Evolutionary conservation across 2,797 vertebrate species (phyloP).

Genomic region (Microcaecilia unicolor): DNA sequence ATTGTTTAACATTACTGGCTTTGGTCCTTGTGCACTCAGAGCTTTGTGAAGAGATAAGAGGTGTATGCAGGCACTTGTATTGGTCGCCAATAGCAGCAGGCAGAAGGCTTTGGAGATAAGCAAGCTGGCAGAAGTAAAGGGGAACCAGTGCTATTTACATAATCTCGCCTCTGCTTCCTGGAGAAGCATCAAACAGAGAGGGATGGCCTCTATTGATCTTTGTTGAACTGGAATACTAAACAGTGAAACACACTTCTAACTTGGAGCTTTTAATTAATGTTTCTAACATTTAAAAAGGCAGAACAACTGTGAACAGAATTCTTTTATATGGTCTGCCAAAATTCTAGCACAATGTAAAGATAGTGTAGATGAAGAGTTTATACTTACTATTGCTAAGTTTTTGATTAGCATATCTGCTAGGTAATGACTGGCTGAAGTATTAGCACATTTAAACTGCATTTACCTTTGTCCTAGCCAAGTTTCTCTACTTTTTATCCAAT

Average conservation of each 20-base stretch:
- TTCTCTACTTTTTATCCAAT: too few relatives aligned
- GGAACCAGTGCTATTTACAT: constrained; percentile 62
- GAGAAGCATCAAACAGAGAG: constrained; percentile 59
- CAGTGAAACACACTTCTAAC: constrained; percentile 56
- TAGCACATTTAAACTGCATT: too few relatives aligned
- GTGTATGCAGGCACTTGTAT: constrained; percentile 38
- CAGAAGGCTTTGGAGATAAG: constrained; percentile 71
- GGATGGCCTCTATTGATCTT: constrained; percentile 73
- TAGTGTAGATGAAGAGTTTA: constrained; percentile 32
- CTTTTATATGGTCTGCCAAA: constrained; percentile 56
- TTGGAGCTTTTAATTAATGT: constrained; percentile 64
- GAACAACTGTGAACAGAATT: constrained; percentile 64
- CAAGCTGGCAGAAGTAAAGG: constrained; percentile 57
- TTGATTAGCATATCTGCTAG: constrained; percentile 2
- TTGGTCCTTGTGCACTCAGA: constrained; percentile 34
- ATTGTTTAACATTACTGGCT: constrained; percentile 58
- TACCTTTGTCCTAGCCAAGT: too few relatives aligned
- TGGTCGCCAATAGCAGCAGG: constrained; percentile 63
- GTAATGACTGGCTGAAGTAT: too few relatives aligned
- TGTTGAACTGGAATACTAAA: constrained; percentile 73
- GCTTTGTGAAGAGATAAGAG: constrained; percentile 72
- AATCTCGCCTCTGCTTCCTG: constrained; percentile 70
- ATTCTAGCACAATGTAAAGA: constrained; percentile 30
- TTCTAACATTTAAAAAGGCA: constrained; percentile 54
- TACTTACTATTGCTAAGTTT: constrained; percentile 18